phyloP scores from a whole-genome alignment of 2,888 invertebrate species.

The Platycnemis pennipes region DNA sequence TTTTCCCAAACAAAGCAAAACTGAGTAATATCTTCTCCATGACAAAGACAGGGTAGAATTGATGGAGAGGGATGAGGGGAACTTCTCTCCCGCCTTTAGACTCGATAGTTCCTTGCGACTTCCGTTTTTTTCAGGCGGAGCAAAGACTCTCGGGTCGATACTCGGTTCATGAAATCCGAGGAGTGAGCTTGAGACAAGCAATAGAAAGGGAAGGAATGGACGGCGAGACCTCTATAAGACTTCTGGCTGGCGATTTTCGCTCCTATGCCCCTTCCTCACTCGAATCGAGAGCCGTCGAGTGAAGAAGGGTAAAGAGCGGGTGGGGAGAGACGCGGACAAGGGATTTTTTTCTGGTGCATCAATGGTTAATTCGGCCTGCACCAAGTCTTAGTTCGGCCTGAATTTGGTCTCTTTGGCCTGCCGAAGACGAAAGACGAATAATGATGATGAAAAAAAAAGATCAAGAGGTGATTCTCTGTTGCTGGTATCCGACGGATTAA shows the following conservation, averaged over 20 bases:
- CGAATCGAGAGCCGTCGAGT: neutral
- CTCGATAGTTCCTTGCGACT: neutral
- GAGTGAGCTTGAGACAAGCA: neutral
- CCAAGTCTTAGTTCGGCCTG: neutral
- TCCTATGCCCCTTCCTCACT: neutral
- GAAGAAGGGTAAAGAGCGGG: neutral
- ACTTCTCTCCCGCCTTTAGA: neutral
- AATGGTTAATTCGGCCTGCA: neutral
- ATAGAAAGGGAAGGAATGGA: neutral
- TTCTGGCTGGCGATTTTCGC: neutral
- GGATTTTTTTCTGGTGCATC: neutral
- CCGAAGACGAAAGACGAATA: neutral
- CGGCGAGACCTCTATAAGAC: neutral
- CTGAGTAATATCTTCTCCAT: neutral
- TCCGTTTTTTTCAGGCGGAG: neutral
- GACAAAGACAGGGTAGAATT: neutral
- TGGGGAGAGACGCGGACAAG: neutral
- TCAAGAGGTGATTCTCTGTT: neutral
- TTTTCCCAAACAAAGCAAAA: neutral
- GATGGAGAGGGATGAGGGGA: neutral
- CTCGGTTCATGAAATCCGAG: neutral
- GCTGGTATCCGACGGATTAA: neutral
- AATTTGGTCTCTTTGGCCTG: neutral
- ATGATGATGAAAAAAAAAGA: neutral
- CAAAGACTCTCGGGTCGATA: conserved; percentile 5